Evolutionary conservation across 2,888 invertebrate genomes (phyloP), one percentile per base, ranked within the genome.

Genomic region (Drosophila kambysellisi): DNA sequence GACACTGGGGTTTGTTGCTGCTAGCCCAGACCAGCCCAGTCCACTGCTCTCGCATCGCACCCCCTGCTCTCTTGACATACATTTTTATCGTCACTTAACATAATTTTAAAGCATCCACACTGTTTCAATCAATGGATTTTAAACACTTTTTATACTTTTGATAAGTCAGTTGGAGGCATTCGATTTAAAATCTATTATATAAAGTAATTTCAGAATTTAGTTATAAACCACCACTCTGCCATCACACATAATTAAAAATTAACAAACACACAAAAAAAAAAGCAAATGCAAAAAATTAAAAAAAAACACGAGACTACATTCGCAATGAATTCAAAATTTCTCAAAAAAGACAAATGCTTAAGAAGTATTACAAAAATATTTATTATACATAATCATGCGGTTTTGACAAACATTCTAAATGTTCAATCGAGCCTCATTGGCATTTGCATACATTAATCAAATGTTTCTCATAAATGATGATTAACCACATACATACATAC

Each of bases 121-220:
- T 29, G 65, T 68, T 86, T 85, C 68, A 81, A 68, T 62, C 70
- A 83, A 86, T 83, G 79, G 88, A 89, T 90, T 90, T 86, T 90
- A 90, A 90, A 89, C 86, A 85, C 86, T 85, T 90, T 86, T 89
- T 90, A 90, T 86, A 90, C 90, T 90, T 86, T 86, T 90, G 82
- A 86, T 86, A 86, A 86, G 87, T 89, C 89, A 88, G 76, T 81
- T 87, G 84, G 78, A 88, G 84, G 88, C 89, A 90, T 90, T 86
- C 89, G 89, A 89, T 88, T 89, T 90, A 87, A 89, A 88, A 88
- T 88, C 82, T 86, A 70, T 70, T 69, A 79, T 74, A 71, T 68
- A 59, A 56, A 59, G 63, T 75, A 64, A 82, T 81, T 88, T 85
- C 81, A 69, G 83, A 84, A 69, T 89, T 79, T 89, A 84, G 84